Conservation (phyloP, 2,113 vertebrate species). For the Lepus europaeus region DNA sequence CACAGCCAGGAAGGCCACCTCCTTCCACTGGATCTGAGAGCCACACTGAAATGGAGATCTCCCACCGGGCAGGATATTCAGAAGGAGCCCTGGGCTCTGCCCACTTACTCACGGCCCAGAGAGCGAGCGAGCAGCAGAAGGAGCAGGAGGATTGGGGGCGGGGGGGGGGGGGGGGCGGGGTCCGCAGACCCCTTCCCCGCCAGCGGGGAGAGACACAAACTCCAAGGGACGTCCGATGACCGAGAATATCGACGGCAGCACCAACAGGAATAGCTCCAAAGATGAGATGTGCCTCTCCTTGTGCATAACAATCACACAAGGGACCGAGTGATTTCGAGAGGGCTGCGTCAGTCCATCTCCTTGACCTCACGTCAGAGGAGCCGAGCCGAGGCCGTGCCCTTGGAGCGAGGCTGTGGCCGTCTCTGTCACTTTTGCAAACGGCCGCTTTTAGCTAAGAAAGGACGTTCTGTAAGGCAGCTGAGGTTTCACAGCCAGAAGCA, state of each 20-base stretch:
- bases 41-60: slow-evolving; percentile 28
- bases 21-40: slow-evolving; percentile 40
- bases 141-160: not conserved
- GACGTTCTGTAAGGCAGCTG: not conserved
- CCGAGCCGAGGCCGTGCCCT: slow-evolving; percentile 46
- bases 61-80: not conserved
- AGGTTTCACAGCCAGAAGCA: not conserved
- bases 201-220: not conserved
- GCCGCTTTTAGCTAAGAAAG: not conserved
- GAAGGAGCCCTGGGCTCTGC: not conserved
- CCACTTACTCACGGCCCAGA: not conserved
- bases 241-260: not conserved
- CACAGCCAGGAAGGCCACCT: not conserved
- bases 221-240: not conserved
- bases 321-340: slow-evolving; percentile 17
- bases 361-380: slow-evolving; percentile 69
- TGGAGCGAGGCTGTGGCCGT: slow-evolving; percentile 27
- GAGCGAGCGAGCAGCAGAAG: not conserved
- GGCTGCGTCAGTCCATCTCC: slow-evolving; percentile 64
- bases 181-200: slow-evolving; percentile 15
- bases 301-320: slow-evolving; percentile 57
- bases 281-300: not conserved
- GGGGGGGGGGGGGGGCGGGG: too few species aligned
- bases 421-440: not conserved
- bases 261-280: not conserved